Evolutionary conservation across 2,113 vertebrate species (phyloP).

Genomic region (Notothenia rossii): DNA sequence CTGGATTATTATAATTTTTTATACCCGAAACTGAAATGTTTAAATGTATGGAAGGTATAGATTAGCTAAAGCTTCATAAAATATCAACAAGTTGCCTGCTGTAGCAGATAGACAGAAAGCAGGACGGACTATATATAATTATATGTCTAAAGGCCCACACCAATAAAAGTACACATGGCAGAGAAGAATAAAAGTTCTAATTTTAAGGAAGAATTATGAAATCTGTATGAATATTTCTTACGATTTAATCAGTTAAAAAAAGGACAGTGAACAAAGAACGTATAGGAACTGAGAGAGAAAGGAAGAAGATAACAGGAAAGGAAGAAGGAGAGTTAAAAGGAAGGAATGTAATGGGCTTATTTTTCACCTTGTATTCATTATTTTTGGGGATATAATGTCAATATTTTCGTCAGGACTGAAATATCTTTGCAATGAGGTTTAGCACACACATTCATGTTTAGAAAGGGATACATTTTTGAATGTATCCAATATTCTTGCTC

Average conservation of each 20-base stretch:
- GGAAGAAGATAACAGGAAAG: not conserved
- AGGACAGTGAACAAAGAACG: not conserved
- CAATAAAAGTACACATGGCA: not conserved
- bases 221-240: too few species aligned
- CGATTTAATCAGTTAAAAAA: not conserved
- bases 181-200: not conserved
- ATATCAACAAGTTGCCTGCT: not conserved
- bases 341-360: too few species aligned
- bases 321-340: too few species aligned
- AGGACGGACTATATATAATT: not conserved
- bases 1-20: constrained; percentile 6
- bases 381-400: not conserved
- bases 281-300: not conserved
- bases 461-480: too few species aligned
- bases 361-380: too few species aligned
- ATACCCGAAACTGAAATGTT: not conserved
- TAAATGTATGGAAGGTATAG: not conserved
- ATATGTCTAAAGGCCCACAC: not conserved
- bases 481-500: too few species aligned
- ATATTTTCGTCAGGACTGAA: not conserved
- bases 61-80: not conserved
- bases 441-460: too few species aligned
- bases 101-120: not conserved
- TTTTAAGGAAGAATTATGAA: not conserved
- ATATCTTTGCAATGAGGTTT: not conserved